Evolutionary conservation across 2,888 invertebrate species (phyloP).

Genomic region (Xestoiulus laeticollis): DNA sequence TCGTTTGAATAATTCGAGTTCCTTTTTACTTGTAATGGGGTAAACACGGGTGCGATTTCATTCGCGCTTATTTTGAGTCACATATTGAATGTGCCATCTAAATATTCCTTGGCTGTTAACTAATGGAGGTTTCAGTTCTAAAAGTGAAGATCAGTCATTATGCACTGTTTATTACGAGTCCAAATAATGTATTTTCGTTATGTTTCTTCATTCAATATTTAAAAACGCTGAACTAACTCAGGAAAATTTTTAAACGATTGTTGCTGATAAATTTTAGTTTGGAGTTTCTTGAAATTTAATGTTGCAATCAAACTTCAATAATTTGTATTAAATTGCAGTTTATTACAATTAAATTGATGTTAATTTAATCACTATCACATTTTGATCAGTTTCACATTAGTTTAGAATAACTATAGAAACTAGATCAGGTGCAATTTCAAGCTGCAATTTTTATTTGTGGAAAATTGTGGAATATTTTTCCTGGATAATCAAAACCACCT

Average conservation of each 20-base stretch:
- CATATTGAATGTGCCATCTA: neutral
- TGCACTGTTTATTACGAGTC: neutral
- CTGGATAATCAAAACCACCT: neutral
- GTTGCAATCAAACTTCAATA: too few relatives aligned
- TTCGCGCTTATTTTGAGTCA: neutral
- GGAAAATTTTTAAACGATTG: too few relatives aligned
- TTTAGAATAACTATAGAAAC: too few relatives aligned
- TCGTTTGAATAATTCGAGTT: neutral
- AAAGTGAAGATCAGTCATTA: neutral
- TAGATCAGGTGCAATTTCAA: too few relatives aligned
- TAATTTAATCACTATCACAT: too few relatives aligned
- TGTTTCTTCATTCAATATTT: neutral
- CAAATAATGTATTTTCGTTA: neutral
- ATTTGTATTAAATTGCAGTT: too few relatives aligned
- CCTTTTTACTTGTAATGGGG: neutral
- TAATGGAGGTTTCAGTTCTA: neutral
- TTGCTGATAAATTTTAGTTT: too few relatives aligned
- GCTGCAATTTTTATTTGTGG: too few relatives aligned
- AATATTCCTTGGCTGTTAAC: conserved; percentile 13
- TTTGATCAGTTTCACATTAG: too few relatives aligned
- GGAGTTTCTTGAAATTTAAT: too few relatives aligned
- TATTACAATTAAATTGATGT: too few relatives aligned
- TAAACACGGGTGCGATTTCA: neutral
- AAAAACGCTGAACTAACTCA: neutral
- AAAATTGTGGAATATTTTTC: too few relatives aligned